Evolutionary conservation across 2,888 invertebrate genomes (phyloP).

Genomic region (Hymenopus coronatus): DNA sequence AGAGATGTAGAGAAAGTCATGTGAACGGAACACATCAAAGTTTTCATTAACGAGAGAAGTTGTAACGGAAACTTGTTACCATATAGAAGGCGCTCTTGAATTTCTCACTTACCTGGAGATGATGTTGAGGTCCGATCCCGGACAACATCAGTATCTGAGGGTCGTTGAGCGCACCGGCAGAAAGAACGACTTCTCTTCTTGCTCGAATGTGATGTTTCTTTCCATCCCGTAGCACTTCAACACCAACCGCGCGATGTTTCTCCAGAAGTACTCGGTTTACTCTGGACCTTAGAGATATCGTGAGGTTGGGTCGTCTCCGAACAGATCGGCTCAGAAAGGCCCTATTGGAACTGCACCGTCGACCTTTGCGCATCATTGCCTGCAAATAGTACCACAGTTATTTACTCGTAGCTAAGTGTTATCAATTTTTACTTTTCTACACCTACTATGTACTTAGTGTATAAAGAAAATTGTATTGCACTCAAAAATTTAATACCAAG

Average conservation of each 20-base stretch:
- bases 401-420: too few species aligned
- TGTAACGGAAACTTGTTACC: too few species aligned
- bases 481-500: too few species aligned
- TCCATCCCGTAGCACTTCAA: slow-evolving; percentile 68
- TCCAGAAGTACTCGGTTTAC: slow-evolving; percentile 54
- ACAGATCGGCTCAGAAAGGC: slow-evolving; percentile 80
- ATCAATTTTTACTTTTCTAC: too few species aligned
- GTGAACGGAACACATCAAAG: too few species aligned
- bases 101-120: background rate
- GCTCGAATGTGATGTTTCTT: slow-evolving; percentile 56
- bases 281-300: slow-evolving; percentile 64
- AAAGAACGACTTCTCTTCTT: slow-evolving; percentile 76
- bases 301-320: slow-evolving; percentile 73
- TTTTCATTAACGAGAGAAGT: too few species aligned
- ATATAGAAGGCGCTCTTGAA: too few species aligned
- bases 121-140: slow-evolving; percentile 6
- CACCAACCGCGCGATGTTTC: slow-evolving; percentile 59
- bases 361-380: slow-evolving; percentile 78
- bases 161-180: slow-evolving; percentile 50
- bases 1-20: too few species aligned
- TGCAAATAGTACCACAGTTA: slow-evolving; percentile 47
- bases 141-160: slow-evolving; percentile 13
- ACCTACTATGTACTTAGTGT: too few species aligned
- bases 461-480: too few species aligned
- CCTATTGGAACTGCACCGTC: slow-evolving; percentile 83